phyloP scores from a whole-genome alignment of 2,888 invertebrate genomes.

The Drosophila stalkeri region DNA sequence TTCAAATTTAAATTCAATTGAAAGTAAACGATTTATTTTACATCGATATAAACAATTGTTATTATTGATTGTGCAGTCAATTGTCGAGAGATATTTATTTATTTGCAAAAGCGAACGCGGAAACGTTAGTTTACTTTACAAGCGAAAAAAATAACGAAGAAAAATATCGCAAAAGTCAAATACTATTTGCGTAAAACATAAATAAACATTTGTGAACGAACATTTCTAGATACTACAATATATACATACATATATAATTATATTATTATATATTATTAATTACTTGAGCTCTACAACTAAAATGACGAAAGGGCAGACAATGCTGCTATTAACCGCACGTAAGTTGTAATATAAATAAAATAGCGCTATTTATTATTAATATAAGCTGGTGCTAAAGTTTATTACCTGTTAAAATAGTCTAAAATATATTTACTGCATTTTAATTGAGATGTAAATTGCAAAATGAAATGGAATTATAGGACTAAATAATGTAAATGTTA shows the following conservation, averaged over 20 bases:
- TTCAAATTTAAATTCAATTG: conserved; percentile 33
- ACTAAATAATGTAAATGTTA: too few relatives aligned
- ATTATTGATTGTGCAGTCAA: conserved; percentile 53
- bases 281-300: conserved; percentile 5
- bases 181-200: conserved; percentile 49
- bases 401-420: background rate
- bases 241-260: background rate
- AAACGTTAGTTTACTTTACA: conserved; percentile 38
- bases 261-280: background rate
- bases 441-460: background rate
- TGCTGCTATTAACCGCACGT: conserved; percentile 63
- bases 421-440: background rate
- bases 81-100: conserved; percentile 29
- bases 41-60: conserved; percentile 14
- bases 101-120: conserved; percentile 48
- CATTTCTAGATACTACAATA: conserved; percentile 12
- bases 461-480: too few relatives aligned
- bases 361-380: background rate
- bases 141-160: background rate
- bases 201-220: conserved; percentile 32
- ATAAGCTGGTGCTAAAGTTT: background rate
- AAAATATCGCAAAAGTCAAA: conserved; percentile 36
- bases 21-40: conserved; percentile 40
- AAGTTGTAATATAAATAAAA: conserved; percentile 22
- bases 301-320: conserved; percentile 40